A percentile compares a stretch with the other conserved stretches of the same genome.
Evolutionary conservation across 2,888 invertebrate species (phyloP).

Genomic region (Holacanthella duospinosa): DNA sequence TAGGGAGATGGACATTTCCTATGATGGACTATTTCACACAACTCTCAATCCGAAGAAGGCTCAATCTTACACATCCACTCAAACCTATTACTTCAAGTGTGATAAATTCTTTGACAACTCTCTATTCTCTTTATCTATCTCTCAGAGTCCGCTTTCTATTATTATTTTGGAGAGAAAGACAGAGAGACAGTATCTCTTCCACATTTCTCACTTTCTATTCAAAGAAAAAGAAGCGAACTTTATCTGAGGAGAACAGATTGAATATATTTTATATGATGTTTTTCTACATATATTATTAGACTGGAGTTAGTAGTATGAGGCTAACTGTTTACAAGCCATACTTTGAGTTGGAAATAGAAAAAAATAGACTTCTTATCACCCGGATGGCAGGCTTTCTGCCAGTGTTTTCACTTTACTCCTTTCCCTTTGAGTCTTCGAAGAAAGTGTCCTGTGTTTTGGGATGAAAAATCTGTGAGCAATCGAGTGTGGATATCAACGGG

Average conservation of each 20-base stretch:
- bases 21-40: no score
- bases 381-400: slow-evolving; percentile 37
- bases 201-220: slow-evolving; percentile 34
- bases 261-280: slow-evolving; percentile 38
- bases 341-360: not conserved
- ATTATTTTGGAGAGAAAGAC: not conserved
- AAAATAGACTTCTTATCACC: slow-evolving; percentile 37
- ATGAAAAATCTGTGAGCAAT: slow-evolving; percentile 38
- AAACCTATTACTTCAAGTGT: slow-evolving; percentile 33
- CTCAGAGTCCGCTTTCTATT: slow-evolving; percentile 8
- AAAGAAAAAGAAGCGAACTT: slow-evolving; percentile 20
- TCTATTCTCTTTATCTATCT: slow-evolving; percentile 7
- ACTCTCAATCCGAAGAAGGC: no score
- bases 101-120: slow-evolving; percentile 36
- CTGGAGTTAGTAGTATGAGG: not conserved
- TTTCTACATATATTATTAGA: slow-evolving; percentile 1
- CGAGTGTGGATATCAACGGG: slow-evolving; percentile 38
- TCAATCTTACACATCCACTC: no score
- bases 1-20: no score
- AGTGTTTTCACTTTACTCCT: slow-evolving; percentile 36
- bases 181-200: slow-evolving; percentile 32
- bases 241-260: slow-evolving; percentile 32
- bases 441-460: slow-evolving; percentile 29
- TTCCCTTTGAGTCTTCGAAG: slow-evolving; percentile 4
- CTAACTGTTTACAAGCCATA: not conserved